Base-by-base conservation (phyloP, 1,140 invertebrate species). In the Coptotermes formosanus region DNA sequence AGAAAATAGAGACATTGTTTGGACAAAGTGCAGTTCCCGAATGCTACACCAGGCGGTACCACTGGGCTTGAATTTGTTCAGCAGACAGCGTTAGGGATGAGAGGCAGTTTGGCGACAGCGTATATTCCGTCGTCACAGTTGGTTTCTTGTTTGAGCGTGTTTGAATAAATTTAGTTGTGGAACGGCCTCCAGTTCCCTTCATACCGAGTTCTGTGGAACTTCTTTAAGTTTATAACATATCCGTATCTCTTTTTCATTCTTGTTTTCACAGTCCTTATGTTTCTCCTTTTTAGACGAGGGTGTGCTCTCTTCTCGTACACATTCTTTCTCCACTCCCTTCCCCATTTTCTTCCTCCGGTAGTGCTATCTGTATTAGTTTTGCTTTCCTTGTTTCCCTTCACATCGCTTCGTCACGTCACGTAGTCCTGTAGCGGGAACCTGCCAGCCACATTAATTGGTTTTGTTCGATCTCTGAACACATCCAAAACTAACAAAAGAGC, bases 321-420 rank as follows among this genome's bases (percentile, higher is more conserved):
- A 69, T 69, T 69, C 12, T 69, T 25, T 55, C 19, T 55, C 52
- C 52, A 9, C 19, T 12, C n/a, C 25, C n/a, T 8, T 64, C 52
- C 52, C 8, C 7, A 14, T 69, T n/a, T 69, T 69, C 64, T 69
- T 8, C 25, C 12, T 69, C 25, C 25, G 12, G 12, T 69, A 69
- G 64, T 12, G 14, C 64, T 21, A 69, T 69, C 64, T 69, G 64
- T 69, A 25, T 69, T 69, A n/a, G 64, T 64, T 64, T 64, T 64
- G n/a, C 59, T 64, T 64, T 64, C 19, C 64, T 69, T 69, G 64
- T 69, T 69, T 69, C n/a, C 2, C 64, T n/a, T 69, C 25, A n/a
- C 64, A 69, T 69, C 64, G 64, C 64, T 69, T 69, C 64, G 64
- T 69, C 64, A 69, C 64, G n/a, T 69, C 64, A 69, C 64, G 64